Conservation (phyloP, 2,888 invertebrate species). For the Agonopterix alstromeriana region DNA sequence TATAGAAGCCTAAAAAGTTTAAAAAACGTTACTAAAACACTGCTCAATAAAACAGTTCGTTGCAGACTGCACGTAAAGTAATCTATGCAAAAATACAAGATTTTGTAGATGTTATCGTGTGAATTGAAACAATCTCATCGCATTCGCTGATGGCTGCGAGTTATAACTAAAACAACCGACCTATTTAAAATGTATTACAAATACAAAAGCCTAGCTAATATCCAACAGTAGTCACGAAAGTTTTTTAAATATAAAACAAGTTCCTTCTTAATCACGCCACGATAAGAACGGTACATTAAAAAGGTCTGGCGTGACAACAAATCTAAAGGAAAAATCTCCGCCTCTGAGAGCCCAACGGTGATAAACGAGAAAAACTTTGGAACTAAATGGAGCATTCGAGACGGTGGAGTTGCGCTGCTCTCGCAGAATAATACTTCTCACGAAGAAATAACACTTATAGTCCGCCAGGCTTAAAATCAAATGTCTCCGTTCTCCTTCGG, state of each 20-base stretch:
- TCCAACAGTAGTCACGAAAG: slow-evolving; percentile 13
- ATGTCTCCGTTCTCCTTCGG: slow-evolving; percentile 60
- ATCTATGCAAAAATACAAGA: too few species aligned
- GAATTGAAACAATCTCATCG: too few species aligned
- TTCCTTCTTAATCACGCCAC: slow-evolving; percentile 62
- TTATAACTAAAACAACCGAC: too few species aligned
- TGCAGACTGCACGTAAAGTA: too few species aligned
- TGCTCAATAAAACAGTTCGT: too few species aligned
- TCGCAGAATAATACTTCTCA: slow-evolving; percentile 74
- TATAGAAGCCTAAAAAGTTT: too few species aligned
- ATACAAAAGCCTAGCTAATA: slow-evolving; percentile 5
- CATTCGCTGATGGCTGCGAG: too few species aligned
- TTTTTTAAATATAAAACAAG: slow-evolving; percentile 43
- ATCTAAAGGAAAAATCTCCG: slow-evolving; percentile 77
- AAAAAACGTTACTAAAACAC: too few species aligned
- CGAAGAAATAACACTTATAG: slow-evolving; percentile 76
- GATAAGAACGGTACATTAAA: slow-evolving; percentile 76
- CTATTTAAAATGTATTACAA: too few species aligned
- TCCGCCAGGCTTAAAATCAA: slow-evolving; percentile 76
- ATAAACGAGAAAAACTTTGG: slow-evolving; percentile 78
- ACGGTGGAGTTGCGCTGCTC: slow-evolving; percentile 70
- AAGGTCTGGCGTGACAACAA: slow-evolving; percentile 78
- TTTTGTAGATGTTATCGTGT: too few species aligned
- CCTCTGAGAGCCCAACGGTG: slow-evolving; percentile 74
- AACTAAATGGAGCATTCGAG: slow-evolving; percentile 77